Conservation (phyloP, 2,888 invertebrate genomes). For the Conomelus anceps region DNA sequence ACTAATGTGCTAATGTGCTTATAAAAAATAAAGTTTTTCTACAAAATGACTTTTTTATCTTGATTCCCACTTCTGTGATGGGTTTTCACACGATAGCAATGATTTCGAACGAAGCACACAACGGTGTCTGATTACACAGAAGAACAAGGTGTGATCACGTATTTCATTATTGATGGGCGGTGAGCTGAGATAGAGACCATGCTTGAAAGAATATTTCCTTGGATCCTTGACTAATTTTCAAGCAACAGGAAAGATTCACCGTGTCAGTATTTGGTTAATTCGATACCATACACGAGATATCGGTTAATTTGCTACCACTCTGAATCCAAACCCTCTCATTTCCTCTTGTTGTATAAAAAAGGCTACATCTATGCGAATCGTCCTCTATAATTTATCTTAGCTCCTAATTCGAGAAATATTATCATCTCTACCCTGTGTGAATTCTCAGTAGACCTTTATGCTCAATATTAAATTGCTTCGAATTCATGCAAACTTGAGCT, state of each 20-base stretch:
- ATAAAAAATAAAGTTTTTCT: too few species aligned
- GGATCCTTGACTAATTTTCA: background rate
- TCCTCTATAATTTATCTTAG: background rate
- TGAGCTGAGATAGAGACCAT: background rate
- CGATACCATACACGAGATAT: background rate
- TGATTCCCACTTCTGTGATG: background rate
- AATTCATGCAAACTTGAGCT: background rate
- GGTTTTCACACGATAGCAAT: background rate
- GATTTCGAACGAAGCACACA: background rate
- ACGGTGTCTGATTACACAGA: background rate
- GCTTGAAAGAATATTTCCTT: background rate
- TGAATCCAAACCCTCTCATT: background rate
- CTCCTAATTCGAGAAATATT: background rate
- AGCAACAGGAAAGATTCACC: background rate
- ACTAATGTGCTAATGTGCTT: too few species aligned
- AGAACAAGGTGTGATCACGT: background rate
- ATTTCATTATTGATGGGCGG: background rate
- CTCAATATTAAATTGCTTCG: background rate
- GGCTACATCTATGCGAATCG: background rate
- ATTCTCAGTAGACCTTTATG: background rate
- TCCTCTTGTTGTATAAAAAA: background rate
- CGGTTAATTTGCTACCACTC: background rate
- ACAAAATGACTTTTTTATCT: background rate
- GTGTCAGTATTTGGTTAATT: background rate
- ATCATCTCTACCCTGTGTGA: background rate